A percentile compares a stretch with the other conserved stretches of the same genome.
Evolutionary conservation across 2,113 vertebrate species (phyloP).

Genomic region (Haemorhous mexicanus): DNA sequence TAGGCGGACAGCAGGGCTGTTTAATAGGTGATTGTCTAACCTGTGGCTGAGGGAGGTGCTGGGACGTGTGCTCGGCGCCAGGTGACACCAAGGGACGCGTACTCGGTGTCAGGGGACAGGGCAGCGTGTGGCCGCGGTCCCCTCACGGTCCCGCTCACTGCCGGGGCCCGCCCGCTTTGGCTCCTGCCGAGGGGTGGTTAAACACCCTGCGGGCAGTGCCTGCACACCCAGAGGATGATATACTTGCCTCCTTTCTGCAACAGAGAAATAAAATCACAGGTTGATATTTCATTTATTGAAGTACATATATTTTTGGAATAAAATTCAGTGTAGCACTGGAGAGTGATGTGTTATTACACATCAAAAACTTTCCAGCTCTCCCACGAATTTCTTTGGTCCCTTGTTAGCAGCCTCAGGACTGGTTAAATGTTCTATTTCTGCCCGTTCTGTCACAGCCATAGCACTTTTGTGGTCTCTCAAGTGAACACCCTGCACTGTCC

Average conservation of each 20-base stretch:
- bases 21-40: neutral
- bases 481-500: neutral
- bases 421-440: neutral
- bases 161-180: neutral
- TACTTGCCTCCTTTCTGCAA: neutral
- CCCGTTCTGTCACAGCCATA: rapidly evolving
- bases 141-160: rapidly evolving
- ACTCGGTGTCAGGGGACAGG: neutral
- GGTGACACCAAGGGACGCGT: neutral
- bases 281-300: neutral
- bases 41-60: neutral
- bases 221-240: neutral
- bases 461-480: neutral
- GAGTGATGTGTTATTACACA: neutral
- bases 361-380: neutral
- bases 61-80: rapidly evolving
- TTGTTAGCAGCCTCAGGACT: neutral
- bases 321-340: neutral
- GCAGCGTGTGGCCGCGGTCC: rapidly evolving
- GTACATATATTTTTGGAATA: neutral
- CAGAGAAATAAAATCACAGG: neutral
- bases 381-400: neutral
- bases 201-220: rapidly evolving
- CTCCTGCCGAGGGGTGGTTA: neutral
- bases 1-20: neutral